Evolutionary conservation across 2,113 vertebrate genomes (phyloP), one percentile per base, ranked within the genome.

Genomic region (Entelurus aequoreus): DNA sequence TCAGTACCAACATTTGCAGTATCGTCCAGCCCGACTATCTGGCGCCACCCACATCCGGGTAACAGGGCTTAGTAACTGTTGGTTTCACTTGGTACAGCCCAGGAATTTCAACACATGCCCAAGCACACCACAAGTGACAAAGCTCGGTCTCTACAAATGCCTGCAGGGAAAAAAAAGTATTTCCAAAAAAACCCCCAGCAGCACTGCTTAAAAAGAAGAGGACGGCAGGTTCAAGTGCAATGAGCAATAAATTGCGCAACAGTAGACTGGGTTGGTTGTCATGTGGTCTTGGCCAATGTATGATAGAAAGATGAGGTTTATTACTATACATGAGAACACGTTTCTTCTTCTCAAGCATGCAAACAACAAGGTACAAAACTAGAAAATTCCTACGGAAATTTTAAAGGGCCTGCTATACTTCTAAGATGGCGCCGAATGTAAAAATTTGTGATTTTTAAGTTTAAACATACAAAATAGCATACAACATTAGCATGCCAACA

Each of bases 31-130:
- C 44, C 10, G 11, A 19, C 6, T 6, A 10, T 21, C 38, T 46
- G 6, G 15, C 40, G 42, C 40, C 16, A 44, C 38, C 40, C 12
- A 44, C 10, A 57, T 57, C 55, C 40, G 38, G 54, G 55, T 44
- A 11, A 42, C 38, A 14, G 37, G 6, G 76, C 63, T 48, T 46
- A 67, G 66, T 57, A 16, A 12, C 38, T 57, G 72, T 70, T 85
- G 77, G 80, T 82, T 78, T 81, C 77, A 77, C 70, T 71, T 77
- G 62, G 16, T 13, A 40, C 38, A 13, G 16, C 55, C 55, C 40
- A 87, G 84, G 89, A 89, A 90, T 88, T 87, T 79, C 79, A 65
- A 78, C 83, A 76, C 87, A 78, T 84, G 89, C 76, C 81, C 67
- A 66, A 78, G 80, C 84, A 88, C 74, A 77, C 79, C 87, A 72